Conservation (phyloP, 2,888 invertebrate species). For the Rhimphoctona megacephalus region DNA sequence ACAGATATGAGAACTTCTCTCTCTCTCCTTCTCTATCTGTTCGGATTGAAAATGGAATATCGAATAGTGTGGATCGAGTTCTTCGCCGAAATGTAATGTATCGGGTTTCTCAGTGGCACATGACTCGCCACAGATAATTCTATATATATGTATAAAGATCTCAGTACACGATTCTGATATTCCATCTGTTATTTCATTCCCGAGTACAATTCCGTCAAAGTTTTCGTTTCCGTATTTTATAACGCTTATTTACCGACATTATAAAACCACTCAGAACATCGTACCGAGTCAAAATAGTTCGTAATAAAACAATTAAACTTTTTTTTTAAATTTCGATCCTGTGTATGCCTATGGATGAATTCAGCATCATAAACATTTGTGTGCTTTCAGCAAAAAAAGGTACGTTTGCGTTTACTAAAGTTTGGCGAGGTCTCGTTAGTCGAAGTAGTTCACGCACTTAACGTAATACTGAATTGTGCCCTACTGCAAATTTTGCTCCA, state of each 20-base stretch:
- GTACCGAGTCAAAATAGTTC: background rate
- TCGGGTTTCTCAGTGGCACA: conserved; percentile 49
- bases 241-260: background rate
- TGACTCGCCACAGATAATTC: conserved; percentile 25
- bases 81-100: conserved; percentile 43
- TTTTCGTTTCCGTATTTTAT: background rate
- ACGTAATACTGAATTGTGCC: conserved; percentile 30
- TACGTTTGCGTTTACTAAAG: background rate
- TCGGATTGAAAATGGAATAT: conserved; percentile 70
- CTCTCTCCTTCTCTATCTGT: conserved; percentile 9
- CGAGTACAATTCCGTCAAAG: conserved; percentile 2
- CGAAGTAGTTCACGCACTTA: conserved; percentile 20
- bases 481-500: conserved; percentile 27
- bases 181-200: conserved; percentile 45
- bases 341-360: background rate
- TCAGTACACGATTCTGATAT: conserved; percentile 29
- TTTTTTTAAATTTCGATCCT: background rate
- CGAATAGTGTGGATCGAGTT: conserved; percentile 69
- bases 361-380: background rate
- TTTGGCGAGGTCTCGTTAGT: conserved; percentile 11
- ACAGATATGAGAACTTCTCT: conserved; percentile 48
- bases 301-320: background rate
- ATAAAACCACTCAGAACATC: background rate
- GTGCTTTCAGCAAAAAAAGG: background rate
- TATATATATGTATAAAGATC: background rate